These are phyloP conservation scores for Epizoanthus illoricatus DNA, from an alignment of 92 coral and sea anemone genomes.

Conservation along the genomic window DNA sequence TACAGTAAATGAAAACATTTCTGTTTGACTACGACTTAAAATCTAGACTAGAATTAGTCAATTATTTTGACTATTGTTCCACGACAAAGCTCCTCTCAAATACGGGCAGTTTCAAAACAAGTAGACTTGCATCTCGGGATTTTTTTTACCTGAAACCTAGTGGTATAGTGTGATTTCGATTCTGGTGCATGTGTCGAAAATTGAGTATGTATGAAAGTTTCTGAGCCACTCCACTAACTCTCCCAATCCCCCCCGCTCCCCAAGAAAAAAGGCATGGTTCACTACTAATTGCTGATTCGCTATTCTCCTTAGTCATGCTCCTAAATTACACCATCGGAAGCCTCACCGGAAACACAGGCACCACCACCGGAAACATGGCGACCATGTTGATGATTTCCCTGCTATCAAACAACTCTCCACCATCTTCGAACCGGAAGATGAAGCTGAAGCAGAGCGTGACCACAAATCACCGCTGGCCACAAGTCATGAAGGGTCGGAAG, in stretches of 20 bases:
- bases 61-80: too few relatives aligned
- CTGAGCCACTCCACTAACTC: neutral
- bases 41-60: too few relatives aligned
- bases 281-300: too few relatives aligned
- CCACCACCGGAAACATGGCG: conserved; percentile 24
- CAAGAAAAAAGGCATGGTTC: neutral
- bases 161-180: too few relatives aligned
- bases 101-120: too few relatives aligned
- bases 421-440: conserved; percentile 40
- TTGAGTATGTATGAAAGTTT: too few relatives aligned
- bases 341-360: conserved; percentile 32
- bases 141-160: too few relatives aligned
- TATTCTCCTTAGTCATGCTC: conserved; percentile 8
- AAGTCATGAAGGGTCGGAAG: neutral
- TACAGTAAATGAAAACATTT: too few relatives aligned
- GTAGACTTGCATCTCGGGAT: too few relatives aligned
- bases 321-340: conserved; percentile 14
- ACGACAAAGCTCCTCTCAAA: too few relatives aligned
- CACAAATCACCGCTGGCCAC: conserved; percentile 9
- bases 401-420: conserved; percentile 34
- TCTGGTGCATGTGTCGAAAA: too few relatives aligned
- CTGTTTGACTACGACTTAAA: too few relatives aligned
- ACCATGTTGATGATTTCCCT: neutral
- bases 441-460: conserved; percentile 35
- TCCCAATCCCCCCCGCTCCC: neutral